Percentiles rank a stretch among this genome's conserved stretches.
Evolutionary conservation across 1,140 invertebrate genomes (phyloP).

Genomic region (Nephila pilipes): DNA sequence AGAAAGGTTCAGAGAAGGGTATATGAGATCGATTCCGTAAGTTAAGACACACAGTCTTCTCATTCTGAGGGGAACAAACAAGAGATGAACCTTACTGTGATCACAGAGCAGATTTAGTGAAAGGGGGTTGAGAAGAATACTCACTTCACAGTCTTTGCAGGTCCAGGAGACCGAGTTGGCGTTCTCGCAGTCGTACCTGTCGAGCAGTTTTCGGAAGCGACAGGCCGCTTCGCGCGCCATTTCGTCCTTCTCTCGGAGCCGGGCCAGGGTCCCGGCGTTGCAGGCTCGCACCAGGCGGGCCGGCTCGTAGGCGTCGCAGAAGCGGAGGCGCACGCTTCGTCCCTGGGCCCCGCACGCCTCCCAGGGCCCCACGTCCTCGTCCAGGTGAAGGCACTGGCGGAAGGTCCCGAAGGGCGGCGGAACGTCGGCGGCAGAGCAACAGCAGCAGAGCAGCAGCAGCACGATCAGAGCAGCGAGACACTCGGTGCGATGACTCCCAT

Average conservation of each 20-base stretch:
- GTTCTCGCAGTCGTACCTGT: slow-evolving; percentile 77
- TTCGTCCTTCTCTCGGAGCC: slow-evolving; percentile 58
- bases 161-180: slow-evolving; percentile 77
- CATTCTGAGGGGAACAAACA: neutral
- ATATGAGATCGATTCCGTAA: no score
- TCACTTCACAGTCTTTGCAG: slow-evolving; percentile 77
- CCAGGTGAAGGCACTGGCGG: slow-evolving; percentile 72
- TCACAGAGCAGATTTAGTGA: neutral
- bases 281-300: slow-evolving; percentile 47
- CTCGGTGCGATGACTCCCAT: slow-evolving; percentile 73
- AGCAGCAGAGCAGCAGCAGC: slow-evolving; percentile 17
- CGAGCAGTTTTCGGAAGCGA: slow-evolving; percentile 65
- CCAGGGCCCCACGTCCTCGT: slow-evolving; percentile 67
- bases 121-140: neutral
- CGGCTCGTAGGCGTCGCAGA: slow-evolving; percentile 66
- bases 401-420: slow-evolving; percentile 47
- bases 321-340: slow-evolving; percentile 68
- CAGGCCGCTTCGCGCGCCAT: slow-evolving; percentile 62
- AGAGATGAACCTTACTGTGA: neutral
- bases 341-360: slow-evolving; percentile 66
- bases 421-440: neutral
- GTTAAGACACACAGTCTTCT: no score
- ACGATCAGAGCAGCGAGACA: slow-evolving; percentile 68
- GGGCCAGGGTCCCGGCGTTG: slow-evolving; percentile 37
- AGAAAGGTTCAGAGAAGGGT: neutral